phyloP scores from a whole-genome alignment of 2,888 invertebrate genomes.

The Ptilodon capucinus region DNA sequence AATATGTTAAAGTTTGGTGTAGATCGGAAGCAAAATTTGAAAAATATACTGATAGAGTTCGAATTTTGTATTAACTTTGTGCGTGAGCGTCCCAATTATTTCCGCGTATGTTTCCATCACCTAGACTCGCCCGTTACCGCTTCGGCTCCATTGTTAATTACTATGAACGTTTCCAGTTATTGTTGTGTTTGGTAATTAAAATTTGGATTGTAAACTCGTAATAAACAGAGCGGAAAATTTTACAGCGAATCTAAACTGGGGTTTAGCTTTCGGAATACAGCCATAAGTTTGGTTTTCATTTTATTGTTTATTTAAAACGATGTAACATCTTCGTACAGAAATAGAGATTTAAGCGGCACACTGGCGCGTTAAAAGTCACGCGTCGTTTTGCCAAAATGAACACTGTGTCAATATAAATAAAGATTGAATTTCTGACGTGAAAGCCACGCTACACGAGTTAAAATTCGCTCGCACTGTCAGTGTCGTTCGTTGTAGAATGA shows the following conservation, averaged over 20 bases:
- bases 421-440: too few relatives aligned
- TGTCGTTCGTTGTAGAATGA: too few relatives aligned
- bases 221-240: slow-evolving; percentile 19
- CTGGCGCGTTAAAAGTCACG: too few relatives aligned
- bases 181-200: slow-evolving; percentile 58
- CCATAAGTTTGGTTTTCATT: background rate
- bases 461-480: too few relatives aligned
- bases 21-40: background rate
- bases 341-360: too few relatives aligned
- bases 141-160: slow-evolving; percentile 61
- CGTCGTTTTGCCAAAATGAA: too few relatives aligned
- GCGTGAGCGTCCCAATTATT: background rate
- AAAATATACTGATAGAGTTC: too few relatives aligned
- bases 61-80: background rate
- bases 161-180: slow-evolving; percentile 59
- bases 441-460: too few relatives aligned
- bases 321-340: background rate
- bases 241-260: slow-evolving; percentile 23
- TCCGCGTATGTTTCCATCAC: slow-evolving; percentile 11
- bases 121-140: slow-evolving; percentile 39
- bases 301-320: background rate
- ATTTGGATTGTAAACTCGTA: slow-evolving; percentile 35
- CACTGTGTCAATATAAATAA: too few relatives aligned
- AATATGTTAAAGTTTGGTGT: background rate
- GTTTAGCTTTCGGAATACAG: background rate